Base-by-base conservation (phyloP, 2,113 vertebrate species). In the Menidia beryllina region DNA sequence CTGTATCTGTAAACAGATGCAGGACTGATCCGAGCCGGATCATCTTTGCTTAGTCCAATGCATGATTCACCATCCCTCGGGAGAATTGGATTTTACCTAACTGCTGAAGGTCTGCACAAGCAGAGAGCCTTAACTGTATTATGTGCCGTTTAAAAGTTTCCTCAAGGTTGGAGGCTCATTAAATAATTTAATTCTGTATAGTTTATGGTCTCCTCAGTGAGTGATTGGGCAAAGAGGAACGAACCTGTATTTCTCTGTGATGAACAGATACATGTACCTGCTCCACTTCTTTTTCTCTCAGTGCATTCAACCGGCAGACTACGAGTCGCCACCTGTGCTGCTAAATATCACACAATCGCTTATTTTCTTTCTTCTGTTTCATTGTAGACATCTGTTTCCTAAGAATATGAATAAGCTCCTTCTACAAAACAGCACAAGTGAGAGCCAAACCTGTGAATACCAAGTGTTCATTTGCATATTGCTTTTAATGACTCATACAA, bases 41-140 rank as follows among this genome's bases (percentile, higher is more conserved):
- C 83, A 53, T 20, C 4, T 0, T 63, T 41, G 36, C 45, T 87
- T 19, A 34, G 51, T 55, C 62, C 59, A 15, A 51, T 20, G 26
- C 12, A 52, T 34, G 79, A 73, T 59, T 83, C 36, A 23, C 23
- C 75, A 79, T 78, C 55, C 39, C 61, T 82, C 74, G 50, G 12
- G 43, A 76, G 63, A 81, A 83, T 90, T 84, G 59, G 79, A 88
- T 88, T 81, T 63, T 53, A 62, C 64, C 62, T 67, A 1, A 58
- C 66, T 19, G 78, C 76, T 47, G 47, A 80, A 72, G 69, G 81
- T 72, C 74, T 65, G 38, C 60, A 21, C 79, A 71, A 63, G 75
- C 64, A 52, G 75, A 24, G 51, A 84, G 43, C 58, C 66, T 39
- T 39, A 52, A 53, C 41, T 34, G 9, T 43, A 45, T 72, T 51